Base-by-base conservation (phyloP, 2,797 vertebrate genomes). In the Notolepis coatsorum region DNA sequence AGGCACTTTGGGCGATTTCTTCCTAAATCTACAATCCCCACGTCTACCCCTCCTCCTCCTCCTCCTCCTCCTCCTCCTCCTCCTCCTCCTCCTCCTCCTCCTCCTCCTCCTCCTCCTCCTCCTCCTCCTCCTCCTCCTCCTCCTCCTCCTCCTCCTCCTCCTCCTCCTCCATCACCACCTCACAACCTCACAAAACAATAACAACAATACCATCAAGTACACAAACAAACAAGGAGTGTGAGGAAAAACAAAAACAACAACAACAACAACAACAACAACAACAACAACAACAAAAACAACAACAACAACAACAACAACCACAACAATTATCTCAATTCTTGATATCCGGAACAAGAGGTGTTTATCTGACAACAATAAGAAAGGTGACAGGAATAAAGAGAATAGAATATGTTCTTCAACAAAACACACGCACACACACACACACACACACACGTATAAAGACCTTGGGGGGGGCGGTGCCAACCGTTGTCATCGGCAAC, bases 361-460 rank as follows among this genome's bases (percentile, higher is more conserved):
- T 76, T 65, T 79, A 61, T 73, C 45, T 20, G 46, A 59, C 33
- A 65, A 68, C 53, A 64, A 61, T 60, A 28, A 61, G 59, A 73
- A 76, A 77, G 65, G 49, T 18, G 68, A 68, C 21, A 27, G 47
- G 70, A 72, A 79, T 52, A 71, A 84, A 80, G 71, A 60, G 75
- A 84, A 83, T 79, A 57, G 23, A 51, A 81, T 78, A 82, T 75
- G 62, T 76, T 65, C 66, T 66, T 53, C 50, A 64, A 80, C 72
- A 68, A 77, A 76, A 77, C 61, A 71, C n/a, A n/a, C n/a, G n/a
- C n/a, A n/a, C n/a, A n/a, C n/a, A n/a, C 24, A 10, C 9, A 53
- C 18, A 24, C 13, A 1, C 2, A 4, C 8, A 20, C 17, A 6
- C 5, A 18, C 2, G 21, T 13, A 25, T 23, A n/a, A 38, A 23